Percentiles rank a stretch among this genome's conserved stretches.
These are phyloP conservation scores for Onthophagus sagittarius DNA, from an alignment of 2,888 invertebrate genomes.

Conservation along the genomic window DNA sequence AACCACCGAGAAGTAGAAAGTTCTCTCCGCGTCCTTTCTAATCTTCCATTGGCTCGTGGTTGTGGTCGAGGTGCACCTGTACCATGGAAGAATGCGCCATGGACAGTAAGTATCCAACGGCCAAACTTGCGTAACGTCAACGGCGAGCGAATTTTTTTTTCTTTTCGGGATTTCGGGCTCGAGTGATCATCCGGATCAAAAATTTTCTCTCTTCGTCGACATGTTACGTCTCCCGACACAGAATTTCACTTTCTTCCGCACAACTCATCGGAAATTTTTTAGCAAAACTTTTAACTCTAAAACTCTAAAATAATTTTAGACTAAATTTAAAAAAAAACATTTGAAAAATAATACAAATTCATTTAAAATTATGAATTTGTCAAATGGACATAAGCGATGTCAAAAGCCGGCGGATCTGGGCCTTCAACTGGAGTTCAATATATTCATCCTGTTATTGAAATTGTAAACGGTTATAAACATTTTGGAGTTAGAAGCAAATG, in stretches of 20 bases:
- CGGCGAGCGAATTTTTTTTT: not conserved
- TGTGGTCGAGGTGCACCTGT: not conserved
- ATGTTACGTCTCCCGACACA: not conserved
- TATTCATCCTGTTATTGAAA: constrained; percentile 27
- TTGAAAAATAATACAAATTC: not conserved
- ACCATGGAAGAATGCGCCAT: not conserved
- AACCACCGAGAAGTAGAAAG: not conserved
- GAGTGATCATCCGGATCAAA: not conserved
- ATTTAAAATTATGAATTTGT: not conserved
- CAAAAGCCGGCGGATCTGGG: not conserved
- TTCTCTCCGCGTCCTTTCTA: not conserved
- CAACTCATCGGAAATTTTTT: no score
- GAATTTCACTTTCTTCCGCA: not conserved
- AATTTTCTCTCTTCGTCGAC: not conserved
- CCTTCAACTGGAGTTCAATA: not conserved
- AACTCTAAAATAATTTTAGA: no score
- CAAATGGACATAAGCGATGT: not conserved
- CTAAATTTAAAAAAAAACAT: not conserved
- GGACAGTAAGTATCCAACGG: not conserved
- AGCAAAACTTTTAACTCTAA: no score
- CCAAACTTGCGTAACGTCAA: not conserved
- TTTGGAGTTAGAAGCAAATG: constrained; percentile 24
- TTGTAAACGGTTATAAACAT: constrained; percentile 25
- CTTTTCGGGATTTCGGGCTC: not conserved
- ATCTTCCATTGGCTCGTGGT: not conserved